These are phyloP conservation scores for Tigriopus japonicus DNA, from an alignment of 1,140 invertebrate genomes.

Conservation along the genomic window DNA sequence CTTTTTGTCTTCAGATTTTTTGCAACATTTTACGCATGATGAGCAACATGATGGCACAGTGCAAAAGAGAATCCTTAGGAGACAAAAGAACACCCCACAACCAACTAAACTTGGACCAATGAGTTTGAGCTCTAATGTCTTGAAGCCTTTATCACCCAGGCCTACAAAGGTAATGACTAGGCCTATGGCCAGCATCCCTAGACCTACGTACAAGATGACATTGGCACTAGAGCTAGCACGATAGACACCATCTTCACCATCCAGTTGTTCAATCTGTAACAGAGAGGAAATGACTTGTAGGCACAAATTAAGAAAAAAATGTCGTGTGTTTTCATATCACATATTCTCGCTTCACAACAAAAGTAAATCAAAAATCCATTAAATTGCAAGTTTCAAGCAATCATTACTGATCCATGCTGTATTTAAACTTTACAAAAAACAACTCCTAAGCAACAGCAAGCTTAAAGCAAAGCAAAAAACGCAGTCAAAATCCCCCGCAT, in stretches of 20 bases:
- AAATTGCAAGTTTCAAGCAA: too few relatives aligned
- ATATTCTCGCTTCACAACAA: too few relatives aligned
- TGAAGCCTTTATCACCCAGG: slow-evolving; percentile 59
- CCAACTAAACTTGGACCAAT: slow-evolving; percentile 56
- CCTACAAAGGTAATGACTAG: slow-evolving; percentile 69
- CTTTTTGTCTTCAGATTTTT: not conserved
- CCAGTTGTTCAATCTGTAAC: not conserved
- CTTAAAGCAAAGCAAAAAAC: too few relatives aligned
- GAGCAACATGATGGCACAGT: slow-evolving; percentile 18
- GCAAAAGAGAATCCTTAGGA: slow-evolving; percentile 21
- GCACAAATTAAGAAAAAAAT: too few relatives aligned
- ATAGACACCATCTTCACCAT: not conserved
- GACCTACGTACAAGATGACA: slow-evolving; percentile 58
- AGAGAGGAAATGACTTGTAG: too few relatives aligned
- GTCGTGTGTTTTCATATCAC: too few relatives aligned
- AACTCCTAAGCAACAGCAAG: too few relatives aligned
- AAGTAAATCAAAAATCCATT: too few relatives aligned
- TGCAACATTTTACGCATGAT: slow-evolving; percentile 11
- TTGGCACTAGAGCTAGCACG: slow-evolving; percentile 34
- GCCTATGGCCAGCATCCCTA: slow-evolving; percentile 56
- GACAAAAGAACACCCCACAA: slow-evolving; percentile 23
- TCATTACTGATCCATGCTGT: too few relatives aligned
- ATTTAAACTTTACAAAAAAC: too few relatives aligned
- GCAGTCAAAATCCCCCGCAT: too few relatives aligned
- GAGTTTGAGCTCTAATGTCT: slow-evolving; percentile 55